These are phyloP conservation scores for Stichodactyla helianthus DNA, from an alignment of 64 coral and sea anemone species.

Conservation along the genomic window DNA sequence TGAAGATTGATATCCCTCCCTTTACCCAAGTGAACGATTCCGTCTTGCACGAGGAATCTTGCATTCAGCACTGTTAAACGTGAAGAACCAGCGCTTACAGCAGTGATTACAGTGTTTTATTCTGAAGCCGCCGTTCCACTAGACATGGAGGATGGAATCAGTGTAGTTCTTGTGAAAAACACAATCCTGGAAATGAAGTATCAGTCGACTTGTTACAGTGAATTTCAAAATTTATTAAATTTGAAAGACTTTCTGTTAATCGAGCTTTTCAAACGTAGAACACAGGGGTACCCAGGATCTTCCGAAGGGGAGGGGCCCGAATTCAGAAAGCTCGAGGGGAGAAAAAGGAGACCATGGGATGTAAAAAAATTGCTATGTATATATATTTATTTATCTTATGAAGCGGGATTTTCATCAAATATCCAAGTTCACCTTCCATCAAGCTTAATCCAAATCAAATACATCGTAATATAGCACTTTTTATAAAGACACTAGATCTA, in stretches of 20 bases:
- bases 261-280: neutral
- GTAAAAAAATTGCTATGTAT: no score
- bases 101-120: neutral
- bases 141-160: neutral
- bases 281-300: no score
- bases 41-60: conserved; percentile 21
- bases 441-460: no score
- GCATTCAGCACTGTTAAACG: conserved; percentile 43
- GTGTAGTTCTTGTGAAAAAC: neutral
- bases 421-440: no score
- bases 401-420: no score
- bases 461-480: no score
- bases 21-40: neutral
- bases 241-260: neutral
- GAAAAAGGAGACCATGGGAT: no score
- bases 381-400: no score
- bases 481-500: no score
- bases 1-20: neutral
- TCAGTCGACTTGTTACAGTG: neutral
- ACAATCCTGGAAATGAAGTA: neutral
- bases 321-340: no score
- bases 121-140: conserved; percentile 12
- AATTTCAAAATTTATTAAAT: no score
- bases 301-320: no score
- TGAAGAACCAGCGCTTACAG: conserved; percentile 54